These are phyloP conservation scores for Frieseomelitta varia DNA, from an alignment of 1,140 invertebrate species.

Conservation along the genomic window DNA sequence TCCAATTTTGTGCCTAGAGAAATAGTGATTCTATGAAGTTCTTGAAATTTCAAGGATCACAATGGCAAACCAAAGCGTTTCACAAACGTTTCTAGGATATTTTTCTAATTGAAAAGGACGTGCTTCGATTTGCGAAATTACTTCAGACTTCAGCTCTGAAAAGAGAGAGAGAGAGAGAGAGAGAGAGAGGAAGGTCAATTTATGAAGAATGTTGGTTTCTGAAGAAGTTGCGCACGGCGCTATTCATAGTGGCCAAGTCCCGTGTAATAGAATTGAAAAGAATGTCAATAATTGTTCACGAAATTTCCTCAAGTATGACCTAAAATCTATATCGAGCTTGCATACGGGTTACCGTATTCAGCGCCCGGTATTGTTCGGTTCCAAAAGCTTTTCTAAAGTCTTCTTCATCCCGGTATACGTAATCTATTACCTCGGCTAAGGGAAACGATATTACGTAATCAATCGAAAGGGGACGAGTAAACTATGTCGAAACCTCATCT, in stretches of 20 bases:
- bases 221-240: background rate
- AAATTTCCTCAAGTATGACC: conserved; percentile 31
- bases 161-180: background rate
- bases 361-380: conserved; percentile 26
- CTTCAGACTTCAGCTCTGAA: background rate
- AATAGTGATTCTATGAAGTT: background rate
- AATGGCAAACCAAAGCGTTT: background rate
- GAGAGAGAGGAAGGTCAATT: background rate
- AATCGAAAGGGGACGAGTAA: conserved; percentile 22
- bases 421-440: conserved; percentile 19
- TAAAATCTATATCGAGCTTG: conserved; percentile 30
- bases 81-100: background rate
- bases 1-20: background rate
- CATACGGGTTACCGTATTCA: conserved; percentile 28
- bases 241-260: background rate
- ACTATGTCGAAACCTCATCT: conserved; percentile 11
- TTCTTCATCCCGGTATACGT: conserved; percentile 1
- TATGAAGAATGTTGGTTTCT: no score
- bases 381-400: conserved; percentile 10
- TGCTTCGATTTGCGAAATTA: background rate
- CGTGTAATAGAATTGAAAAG: conserved; percentile 16
- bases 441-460: conserved; percentile 32
- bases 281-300: conserved; percentile 44
- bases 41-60: background rate
- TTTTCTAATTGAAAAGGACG: background rate